Base-by-base conservation (phyloP, 2,797 vertebrate genomes). In the Pelodytes ibericus region DNA sequence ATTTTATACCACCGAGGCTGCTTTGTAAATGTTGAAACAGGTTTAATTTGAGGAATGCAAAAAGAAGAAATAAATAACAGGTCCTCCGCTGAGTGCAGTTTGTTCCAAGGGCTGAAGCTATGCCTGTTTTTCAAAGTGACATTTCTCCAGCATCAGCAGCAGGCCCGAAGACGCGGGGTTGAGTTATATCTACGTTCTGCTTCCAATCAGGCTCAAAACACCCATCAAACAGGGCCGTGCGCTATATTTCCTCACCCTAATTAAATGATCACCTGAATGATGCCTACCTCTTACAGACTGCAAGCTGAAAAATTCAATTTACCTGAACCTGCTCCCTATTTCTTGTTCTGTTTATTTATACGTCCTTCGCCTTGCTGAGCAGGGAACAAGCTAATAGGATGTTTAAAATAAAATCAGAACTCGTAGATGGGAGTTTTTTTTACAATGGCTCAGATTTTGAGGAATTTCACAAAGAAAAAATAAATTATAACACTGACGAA, bases 101-200 rank as follows among this genome's bases (percentile, higher is more conserved):
- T 65, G 53, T 65, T 77, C 67, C 27, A 25, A 27, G 39, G 61
- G 39, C 18, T 67, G 20, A 73, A 68, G 39, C 70, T 39, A 64
- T 9, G 26, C 63, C 29, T 61, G 70, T 79, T 79, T 73, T 60
- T 79, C 71, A 79, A 62, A 62, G 70, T 79, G 76, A 79, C 70
- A 79, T 66, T 79, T 79, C 53, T 73, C 57, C 64, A 11, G 71
- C 70, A 68, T 79, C 71, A 79, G 76, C 70, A 78, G 70, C 76
- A 51, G 76, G 70, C 72, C 56, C 67, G 39, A n/a, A 62, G 61
- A 15, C 51, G 13, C 16, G 59, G 53, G 39, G 49, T n/a, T 67
- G 70, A 68, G 44, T 62, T 73, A 78, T 79, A 62, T 67, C 64
- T 72, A 44, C 36, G 24, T 59, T 62, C 71, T 44, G 76, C 70